Conservation (phyloP, 2,888 invertebrate genomes). For the Amphimallon solstitiale region DNA sequence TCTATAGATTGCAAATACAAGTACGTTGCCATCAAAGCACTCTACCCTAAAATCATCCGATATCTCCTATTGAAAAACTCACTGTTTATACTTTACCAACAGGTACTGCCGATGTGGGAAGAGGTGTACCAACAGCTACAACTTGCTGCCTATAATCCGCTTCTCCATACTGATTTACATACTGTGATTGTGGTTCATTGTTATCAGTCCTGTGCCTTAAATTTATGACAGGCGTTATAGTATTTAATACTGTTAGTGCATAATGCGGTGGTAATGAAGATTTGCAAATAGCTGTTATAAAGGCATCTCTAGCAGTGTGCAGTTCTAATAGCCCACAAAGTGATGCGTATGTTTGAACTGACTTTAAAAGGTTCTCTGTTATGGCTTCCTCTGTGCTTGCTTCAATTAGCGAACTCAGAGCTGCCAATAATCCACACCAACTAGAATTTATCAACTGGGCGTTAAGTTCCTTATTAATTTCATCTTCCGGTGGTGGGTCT, state of each 20-base stretch:
- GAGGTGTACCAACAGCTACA: constrained; percentile 95
- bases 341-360: constrained; percentile 89
- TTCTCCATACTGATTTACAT: constrained; percentile 67
- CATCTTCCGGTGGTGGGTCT: constrained; percentile 41
- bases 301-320: constrained; percentile 88
- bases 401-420: constrained; percentile 90
- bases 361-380: constrained; percentile 90
- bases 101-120: constrained; percentile 85
- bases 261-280: constrained; percentile 97
- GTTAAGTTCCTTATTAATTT: constrained; percentile 64
- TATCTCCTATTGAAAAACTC: constrained; percentile 3
- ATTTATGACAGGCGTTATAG: constrained; percentile 67
- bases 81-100: constrained; percentile 68
- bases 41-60: too few relatives aligned
- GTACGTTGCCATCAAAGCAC: too few relatives aligned
- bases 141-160: constrained; percentile 92
- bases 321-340: constrained; percentile 87
- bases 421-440: constrained; percentile 94
- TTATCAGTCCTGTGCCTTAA: constrained; percentile 46
- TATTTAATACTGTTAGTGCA: constrained; percentile 86
- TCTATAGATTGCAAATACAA: too few relatives aligned
- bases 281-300: constrained; percentile 94
- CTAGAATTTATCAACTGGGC: constrained; percentile 89
- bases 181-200: constrained; percentile 62
- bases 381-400: constrained; percentile 95